Percentiles rank a stretch among this genome's conserved stretches.
Conservation (phyloP, 2,113 vertebrate genomes). For the Orthonyx spaldingii region DNA sequence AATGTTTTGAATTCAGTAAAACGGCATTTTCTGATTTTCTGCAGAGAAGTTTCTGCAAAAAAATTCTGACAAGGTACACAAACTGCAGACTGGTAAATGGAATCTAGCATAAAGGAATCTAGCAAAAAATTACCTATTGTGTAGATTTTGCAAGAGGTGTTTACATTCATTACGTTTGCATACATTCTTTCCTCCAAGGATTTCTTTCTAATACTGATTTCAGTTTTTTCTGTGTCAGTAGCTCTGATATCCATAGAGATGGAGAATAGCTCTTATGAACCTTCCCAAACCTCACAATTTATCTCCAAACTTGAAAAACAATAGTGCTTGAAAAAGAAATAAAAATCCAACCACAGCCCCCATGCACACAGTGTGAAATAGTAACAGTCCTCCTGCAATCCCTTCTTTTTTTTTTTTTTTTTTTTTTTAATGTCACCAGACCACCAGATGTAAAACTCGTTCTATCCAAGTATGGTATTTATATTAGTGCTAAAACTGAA, state of each 20-base stretch:
- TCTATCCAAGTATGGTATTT: background rate
- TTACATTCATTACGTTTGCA: too few relatives aligned
- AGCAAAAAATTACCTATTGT: background rate
- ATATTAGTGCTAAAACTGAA: background rate
- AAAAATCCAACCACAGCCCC: background rate
- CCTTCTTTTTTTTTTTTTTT: background rate
- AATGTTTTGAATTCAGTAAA: background rate
- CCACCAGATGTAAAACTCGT: background rate
- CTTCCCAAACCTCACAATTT: background rate
- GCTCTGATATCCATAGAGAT: background rate
- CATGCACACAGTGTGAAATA: background rate
- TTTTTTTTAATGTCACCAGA: background rate
- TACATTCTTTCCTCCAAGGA: background rate
- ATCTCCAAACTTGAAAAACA: background rate
- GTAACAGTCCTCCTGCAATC: background rate
- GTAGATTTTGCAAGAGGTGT: background rate
- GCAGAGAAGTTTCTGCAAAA: background rate
- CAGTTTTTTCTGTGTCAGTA: background rate
- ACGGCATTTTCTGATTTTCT: background rate
- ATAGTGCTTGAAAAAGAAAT: background rate
- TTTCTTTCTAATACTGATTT: background rate
- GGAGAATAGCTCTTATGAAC: background rate
- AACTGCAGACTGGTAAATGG: background rate
- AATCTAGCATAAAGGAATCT: background rate
- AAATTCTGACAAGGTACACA: background rate